These are phyloP conservation scores for Steatornis caripensis DNA, from an alignment of 2,113 vertebrate species.

Conservation along the genomic window DNA sequence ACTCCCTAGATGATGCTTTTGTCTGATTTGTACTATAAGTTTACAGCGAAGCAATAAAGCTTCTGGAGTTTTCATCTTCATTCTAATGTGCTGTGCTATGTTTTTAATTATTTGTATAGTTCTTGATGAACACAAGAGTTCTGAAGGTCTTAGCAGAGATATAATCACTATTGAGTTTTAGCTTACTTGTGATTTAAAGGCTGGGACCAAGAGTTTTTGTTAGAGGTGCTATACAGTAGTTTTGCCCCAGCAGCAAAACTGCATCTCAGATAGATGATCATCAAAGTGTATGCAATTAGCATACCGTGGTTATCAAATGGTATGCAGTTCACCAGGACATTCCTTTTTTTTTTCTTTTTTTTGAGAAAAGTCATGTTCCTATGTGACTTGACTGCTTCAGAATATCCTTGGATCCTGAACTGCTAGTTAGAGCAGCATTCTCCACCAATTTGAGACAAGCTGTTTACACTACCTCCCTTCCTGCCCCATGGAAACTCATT, in stretches of 20 bases:
- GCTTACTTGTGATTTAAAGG: neutral
- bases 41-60: neutral
- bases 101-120: neutral
- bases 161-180: neutral
- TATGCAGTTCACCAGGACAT: neutral
- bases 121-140: neutral
- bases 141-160: neutral
- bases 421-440: neutral
- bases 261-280: neutral
- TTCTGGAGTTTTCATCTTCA: neutral
- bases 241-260: neutral
- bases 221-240: neutral
- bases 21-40: neutral
- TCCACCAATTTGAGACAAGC: neutral
- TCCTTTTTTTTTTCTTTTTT: too few relatives aligned
- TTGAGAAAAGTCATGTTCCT: neutral
- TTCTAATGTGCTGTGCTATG: neutral
- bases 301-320: neutral
- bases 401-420: neutral
- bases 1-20: neutral
- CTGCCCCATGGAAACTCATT: neutral
- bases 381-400: neutral
- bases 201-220: neutral
- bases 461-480: neutral
- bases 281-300: neutral